Base-by-base conservation (phyloP, 2,113 vertebrate genomes). In the Aspiorhynchus laticeps region DNA sequence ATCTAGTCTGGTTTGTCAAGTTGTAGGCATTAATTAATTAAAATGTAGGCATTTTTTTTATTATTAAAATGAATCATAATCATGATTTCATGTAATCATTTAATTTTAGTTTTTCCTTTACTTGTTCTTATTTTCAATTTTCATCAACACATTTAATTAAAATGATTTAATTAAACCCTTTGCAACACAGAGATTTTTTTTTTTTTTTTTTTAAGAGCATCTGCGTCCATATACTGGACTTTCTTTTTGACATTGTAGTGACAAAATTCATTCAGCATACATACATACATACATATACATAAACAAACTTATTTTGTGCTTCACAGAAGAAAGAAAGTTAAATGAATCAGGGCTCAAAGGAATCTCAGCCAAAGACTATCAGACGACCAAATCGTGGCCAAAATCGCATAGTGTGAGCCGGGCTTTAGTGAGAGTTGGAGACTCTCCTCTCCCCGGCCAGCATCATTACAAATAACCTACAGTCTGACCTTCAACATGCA, bases 401-500 rank as follows among this genome's bases (percentile, higher is more conserved):
- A n/a, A n/a, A n/a, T n/a, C n/a, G n/a, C n/a, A n/a, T n/a, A n/a
- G n/a, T n/a, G n/a, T n/a, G n/a, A n/a, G n/a, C n/a, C n/a, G n/a
- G n/a, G n/a, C n/a, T n/a, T n/a, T n/a, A 56, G 5, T 26, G 8
- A 38, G 36, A 31, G 61, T 46, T 28, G 1, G 7, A 51, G 6
- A 51, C 53, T 85, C 28, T n/a, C 65, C 19, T 56, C 36, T 63
- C 15, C 31, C 75, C 28, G 65, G 10, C 41, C 36, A 80, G 65
- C n/a, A 80, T 83, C 31, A 65, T 86, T 87, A 88, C 61, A 86
- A 85, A 89, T 90, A 86, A 76, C 11, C 88, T 65, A 2, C 59
- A 84, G 81, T 80, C 74, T 93, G 93, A 95, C 95, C 94, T 95
- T 96, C 93, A 93, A 82, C 80, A 65, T 79, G 28, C 81, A 84